These are phyloP conservation scores for Ciconia maguari DNA, from an alignment of 2,113 vertebrate genomes.

Conservation along the genomic window DNA sequence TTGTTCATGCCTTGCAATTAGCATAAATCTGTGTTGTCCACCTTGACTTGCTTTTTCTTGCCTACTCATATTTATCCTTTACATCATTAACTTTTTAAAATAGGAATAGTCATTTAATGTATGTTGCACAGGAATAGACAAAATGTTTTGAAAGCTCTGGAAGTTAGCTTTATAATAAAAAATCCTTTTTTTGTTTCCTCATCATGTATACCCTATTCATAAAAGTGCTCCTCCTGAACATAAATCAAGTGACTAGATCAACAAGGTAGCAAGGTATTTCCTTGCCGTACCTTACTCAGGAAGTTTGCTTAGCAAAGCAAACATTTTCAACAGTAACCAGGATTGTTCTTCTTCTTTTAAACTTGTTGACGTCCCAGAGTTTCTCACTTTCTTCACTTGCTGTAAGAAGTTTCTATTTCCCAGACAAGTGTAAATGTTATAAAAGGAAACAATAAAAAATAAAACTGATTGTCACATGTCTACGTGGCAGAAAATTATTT, in stretches of 20 bases:
- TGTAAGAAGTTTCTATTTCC: neutral
- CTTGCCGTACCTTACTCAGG: neutral
- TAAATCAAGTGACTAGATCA: neutral
- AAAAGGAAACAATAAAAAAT: neutral
- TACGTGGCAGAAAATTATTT: neutral
- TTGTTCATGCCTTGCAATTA: neutral
- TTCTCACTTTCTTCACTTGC: neutral
- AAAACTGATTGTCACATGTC: neutral
- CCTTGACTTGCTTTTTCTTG: neutral
- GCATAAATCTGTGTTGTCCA: neutral
- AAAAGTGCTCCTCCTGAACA: neutral
- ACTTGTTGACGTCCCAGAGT: neutral
- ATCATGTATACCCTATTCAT: neutral
- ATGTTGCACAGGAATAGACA: neutral
- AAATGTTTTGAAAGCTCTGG: neutral
- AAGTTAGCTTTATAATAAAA: neutral
- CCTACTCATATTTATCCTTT: neutral
- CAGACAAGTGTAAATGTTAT: neutral
- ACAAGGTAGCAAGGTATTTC: neutral
- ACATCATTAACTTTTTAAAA: neutral
- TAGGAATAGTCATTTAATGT: neutral
- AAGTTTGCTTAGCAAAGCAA: neutral
- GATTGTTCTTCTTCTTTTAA: neutral
- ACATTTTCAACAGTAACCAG: neutral
- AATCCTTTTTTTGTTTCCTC: neutral